Evolutionary conservation across 2,797 vertebrate species (phyloP).

Genomic region (Phalloptychus januarius): DNA sequence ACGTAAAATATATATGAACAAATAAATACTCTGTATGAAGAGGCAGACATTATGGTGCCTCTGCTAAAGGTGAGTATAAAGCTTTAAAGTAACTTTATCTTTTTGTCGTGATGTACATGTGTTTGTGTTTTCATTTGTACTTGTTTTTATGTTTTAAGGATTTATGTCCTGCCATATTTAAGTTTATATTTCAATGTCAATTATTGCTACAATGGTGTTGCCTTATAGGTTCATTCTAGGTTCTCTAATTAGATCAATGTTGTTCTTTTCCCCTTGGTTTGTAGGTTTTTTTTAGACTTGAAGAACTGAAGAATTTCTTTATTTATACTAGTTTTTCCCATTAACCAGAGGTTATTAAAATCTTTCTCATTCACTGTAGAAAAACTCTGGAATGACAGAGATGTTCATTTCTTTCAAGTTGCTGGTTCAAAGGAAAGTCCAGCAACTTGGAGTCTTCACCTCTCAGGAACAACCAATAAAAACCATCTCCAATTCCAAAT

Average conservation of each 20-base stretch:
- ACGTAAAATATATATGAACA: constrained; percentile 47
- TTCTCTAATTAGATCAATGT: background rate
- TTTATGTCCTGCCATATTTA: background rate
- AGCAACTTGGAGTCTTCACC: background rate
- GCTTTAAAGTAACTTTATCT: background rate
- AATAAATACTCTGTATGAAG: background rate
- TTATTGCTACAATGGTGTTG: background rate
- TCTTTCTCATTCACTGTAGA: background rate
- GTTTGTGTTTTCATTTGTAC: background rate
- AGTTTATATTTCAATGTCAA: background rate
- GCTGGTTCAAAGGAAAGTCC: background rate
- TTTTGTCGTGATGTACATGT: background rate
- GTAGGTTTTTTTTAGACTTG: background rate
- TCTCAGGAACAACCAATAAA: background rate
- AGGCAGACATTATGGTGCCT: background rate
- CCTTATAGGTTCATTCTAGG: background rate
- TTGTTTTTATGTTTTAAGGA: background rate
- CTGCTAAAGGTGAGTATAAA: background rate
- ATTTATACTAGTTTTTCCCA: background rate
- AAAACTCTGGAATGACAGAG: background rate
- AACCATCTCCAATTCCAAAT: background rate
- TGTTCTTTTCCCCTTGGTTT: background rate
- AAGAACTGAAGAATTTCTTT: background rate
- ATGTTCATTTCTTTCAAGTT: background rate
- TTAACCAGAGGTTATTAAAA: background rate